Base-by-base conservation (phyloP, 2,888 invertebrate genomes). In the Sicus ferrugineus region DNA sequence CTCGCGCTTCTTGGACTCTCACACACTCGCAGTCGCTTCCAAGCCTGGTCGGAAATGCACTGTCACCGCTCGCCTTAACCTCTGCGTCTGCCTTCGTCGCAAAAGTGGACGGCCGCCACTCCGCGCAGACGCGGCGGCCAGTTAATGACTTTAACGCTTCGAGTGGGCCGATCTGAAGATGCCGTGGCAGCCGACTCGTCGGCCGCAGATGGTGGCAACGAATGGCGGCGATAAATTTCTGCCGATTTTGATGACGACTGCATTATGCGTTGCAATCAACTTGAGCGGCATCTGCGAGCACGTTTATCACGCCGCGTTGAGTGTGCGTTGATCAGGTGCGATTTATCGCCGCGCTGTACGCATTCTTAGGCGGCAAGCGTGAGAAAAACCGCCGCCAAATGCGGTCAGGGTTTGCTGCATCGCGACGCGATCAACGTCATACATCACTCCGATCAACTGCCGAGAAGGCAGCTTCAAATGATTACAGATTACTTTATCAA, bases 101-200 rank as follows among this genome's bases (percentile, higher is more conserved):
- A n/a, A n/a, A n/a, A n/a, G n/a, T n/a, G n/a, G n/a, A n/a, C n/a
- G 48, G n/a, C 48, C n/a, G 48, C 11, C 48, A 42, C n/a, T n/a
- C 5, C n/a, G 48, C 48, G 19, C n/a, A 19, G n/a, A 48, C 48
- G 19, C 48, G n/a, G n/a, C 19, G 19, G 19, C 19, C 19, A 19
- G 48, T 19, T 48, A 19, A 48, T 19, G 48, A 19, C 19, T 48
- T 48, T 48, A n/a, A n/a, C n/a, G n/a, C 23, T 65, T 14, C 69
- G 73, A 70, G 73, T 70, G 69, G 74, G 73, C 69, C 64, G 73
- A 73, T 71, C 70, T 73, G 65, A 71, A 74, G 73, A 71, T 63
- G 54, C 16, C 26, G 59, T 19, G 42, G 42, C 19, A 38, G 19
- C 3, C 28, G 14, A 14, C 23, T 54, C 54, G 3, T 23, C 19